Base-by-base conservation (phyloP, 2,797 vertebrate genomes). In the Carduelis carduelis region DNA sequence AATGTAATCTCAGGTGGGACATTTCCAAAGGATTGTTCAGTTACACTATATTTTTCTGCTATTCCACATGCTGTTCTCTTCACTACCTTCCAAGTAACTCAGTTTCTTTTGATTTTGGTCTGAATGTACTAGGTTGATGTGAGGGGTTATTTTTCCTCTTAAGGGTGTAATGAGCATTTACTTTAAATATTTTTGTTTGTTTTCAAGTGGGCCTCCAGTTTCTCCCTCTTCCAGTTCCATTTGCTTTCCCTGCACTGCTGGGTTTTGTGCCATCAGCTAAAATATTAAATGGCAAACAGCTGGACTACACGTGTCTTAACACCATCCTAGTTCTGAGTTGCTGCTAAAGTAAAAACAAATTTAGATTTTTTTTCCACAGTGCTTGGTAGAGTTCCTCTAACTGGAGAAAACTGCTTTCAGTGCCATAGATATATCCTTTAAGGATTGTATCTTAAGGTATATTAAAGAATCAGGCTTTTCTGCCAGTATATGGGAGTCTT, bases 1-100 rank as follows among this genome's bases (percentile, higher is more conserved):
- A 76, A 61, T 69, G 43, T 68, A 83, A 81, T 91, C 91, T 91
- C 92, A 90, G 87, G 87, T 94, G 80, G 56, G 91, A 90, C 44
- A 12, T 82, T 92, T 83, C 84, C 44, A 56, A 83, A 64, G 61
- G 47, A 26, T 52, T 68, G 46, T 72, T 92, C 76, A 53, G 32
- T 83, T 91, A 59, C 22, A 20, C 52, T 59, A 0, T 94, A 46
- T 83, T 92, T 95, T 93, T 91, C 89, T 81, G n/a, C 75, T 81
- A 14, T 85, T 82, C 83, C 37, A 63, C 41, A 9, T 64, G 86
- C 64, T 77, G 68, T 64, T 94, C 81, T 90, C 68, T 79, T 84
- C 64, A 37, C 21, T 70, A 32, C 70, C 50, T 90, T 69, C 11
- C 30, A 35, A 86, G 46, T 64, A 75, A 52, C 30, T 88, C 44